Conservation (phyloP, 2,797 vertebrate genomes). For the Hemitrygon akajei region DNA sequence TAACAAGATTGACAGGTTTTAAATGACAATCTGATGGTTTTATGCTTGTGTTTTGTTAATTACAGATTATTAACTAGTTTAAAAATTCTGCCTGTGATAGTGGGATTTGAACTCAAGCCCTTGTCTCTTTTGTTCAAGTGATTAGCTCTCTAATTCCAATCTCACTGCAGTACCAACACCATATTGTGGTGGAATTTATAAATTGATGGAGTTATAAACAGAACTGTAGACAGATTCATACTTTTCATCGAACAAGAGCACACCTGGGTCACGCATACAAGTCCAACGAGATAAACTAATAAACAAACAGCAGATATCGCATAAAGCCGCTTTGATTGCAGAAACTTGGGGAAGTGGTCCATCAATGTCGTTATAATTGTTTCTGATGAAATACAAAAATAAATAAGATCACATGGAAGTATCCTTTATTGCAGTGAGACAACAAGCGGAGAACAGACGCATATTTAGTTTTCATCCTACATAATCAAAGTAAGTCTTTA, state of each 20-base stretch:
- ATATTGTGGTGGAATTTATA: not conserved
- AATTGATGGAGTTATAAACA: not conserved
- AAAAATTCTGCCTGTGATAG: too few relatives aligned
- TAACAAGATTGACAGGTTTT: too few relatives aligned
- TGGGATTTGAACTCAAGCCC: too few relatives aligned
- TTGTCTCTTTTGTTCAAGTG: too few relatives aligned
- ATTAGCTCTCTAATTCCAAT: too few relatives aligned
- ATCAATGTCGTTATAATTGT: constrained; percentile 76
- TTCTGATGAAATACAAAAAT: constrained; percentile 58
- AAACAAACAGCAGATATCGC: constrained; percentile 62
- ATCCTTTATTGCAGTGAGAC: too few relatives aligned
- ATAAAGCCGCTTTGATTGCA: constrained; percentile 64
- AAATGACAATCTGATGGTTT: too few relatives aligned
- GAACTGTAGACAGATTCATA: not conserved
- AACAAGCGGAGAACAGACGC: too few relatives aligned
- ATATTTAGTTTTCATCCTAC: not conserved
- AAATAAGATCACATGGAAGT: not conserved
- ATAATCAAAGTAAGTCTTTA: not conserved
- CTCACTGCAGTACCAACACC: too few relatives aligned
- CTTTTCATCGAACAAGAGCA: not conserved
- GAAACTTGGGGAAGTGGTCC: constrained; percentile 67
- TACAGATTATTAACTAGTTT: too few relatives aligned
- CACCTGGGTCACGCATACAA: constrained; percentile 83
- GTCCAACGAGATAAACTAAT: constrained; percentile 71
- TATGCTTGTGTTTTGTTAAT: too few relatives aligned